Evolutionary conservation across 37 sponge, comb jelly and placozoan genomes (phyloP), one percentile per base, ranked within the genome.

Genomic region (Cladorhizidae sp.): DNA sequence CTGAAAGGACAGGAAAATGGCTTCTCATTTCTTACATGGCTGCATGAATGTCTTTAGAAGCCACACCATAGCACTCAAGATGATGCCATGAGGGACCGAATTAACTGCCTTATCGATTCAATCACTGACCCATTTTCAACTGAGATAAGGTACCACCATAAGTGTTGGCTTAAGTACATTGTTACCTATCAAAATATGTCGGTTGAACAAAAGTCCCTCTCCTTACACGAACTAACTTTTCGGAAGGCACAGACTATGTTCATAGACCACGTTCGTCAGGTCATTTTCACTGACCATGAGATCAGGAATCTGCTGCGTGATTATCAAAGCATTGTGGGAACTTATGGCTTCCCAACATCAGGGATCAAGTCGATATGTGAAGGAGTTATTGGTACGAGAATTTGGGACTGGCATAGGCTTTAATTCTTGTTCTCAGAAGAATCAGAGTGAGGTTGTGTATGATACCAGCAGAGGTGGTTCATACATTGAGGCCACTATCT

Each of bases 151-250:
- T 61, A 28, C 62, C 62, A 61, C 62, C 62, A 61, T 17, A 22
- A 61, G 62, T 61, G 62, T 22, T 61, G 62, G 62, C 62, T 61
- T 26, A 61, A 61, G 62, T 61, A n/a, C 62, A 17, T 61, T 26
- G 62, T 7, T 8, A 6, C 11, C 21, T 61, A 61, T 61, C 62
- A 61, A 17, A 61, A 61, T 23, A 61, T 61, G 62, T 61, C 62
- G 25, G 62, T 61, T 61, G 62, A 61, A 61, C 26, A 61, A 61
- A 8, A 61, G 62, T 6, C 25, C 11, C 62, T 28, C 25, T 17
- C 25, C 22, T 6, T 61, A 17, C 62, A 61, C 25, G 62, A 61
- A 8, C 7, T 6, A 28, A 22, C 25, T 61, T 61, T 21, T 28
- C 62, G 62, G 20, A 28, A 61, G 62, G 62, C 25, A 61, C 62